A percentile compares a stretch with the other conserved stretches of the same genome.
These are phyloP conservation scores for Pituophis catenifer DNA, from an alignment of 2,113 vertebrate species.

Conservation along the genomic window DNA sequence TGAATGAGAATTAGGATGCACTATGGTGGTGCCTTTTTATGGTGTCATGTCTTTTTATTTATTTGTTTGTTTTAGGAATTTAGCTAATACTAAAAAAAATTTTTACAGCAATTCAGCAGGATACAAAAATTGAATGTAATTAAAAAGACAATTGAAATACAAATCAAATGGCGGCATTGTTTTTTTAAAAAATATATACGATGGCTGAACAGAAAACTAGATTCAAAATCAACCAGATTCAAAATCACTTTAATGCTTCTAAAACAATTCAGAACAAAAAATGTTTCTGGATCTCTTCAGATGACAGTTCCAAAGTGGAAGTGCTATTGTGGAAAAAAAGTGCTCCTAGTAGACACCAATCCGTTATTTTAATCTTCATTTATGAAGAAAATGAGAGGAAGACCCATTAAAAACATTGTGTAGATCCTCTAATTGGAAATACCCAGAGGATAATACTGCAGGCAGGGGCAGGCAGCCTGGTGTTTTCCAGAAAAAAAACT, in stretches of 20 bases:
- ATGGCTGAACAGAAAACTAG: neutral
- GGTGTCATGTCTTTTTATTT: neutral
- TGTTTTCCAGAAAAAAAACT: neutral
- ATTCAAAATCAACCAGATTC: neutral
- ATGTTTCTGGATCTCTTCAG: neutral
- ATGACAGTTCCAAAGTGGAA: neutral
- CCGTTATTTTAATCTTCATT: neutral
- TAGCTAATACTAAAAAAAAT: neutral
- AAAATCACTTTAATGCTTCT: neutral
- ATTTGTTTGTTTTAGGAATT: neutral
- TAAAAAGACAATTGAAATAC: neutral
- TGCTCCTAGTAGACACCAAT: neutral
- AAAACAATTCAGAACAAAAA: neutral
- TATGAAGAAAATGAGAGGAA: neutral
- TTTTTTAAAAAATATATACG: neutral
- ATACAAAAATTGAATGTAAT: neutral
- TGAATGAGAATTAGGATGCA: neutral
- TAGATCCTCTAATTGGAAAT: neutral
- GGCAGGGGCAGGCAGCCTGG: neutral
- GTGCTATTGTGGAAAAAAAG: neutral
- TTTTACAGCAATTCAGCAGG: neutral
- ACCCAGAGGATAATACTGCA: neutral
- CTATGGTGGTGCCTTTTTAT: neutral
- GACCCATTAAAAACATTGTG: neutral
- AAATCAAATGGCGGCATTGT: neutral